A percentile compares a stretch with the other conserved stretches of the same genome.
These are phyloP conservation scores for Leptinotarsa haldemani DNA, from an alignment of 2,888 invertebrate genomes.

Conservation along the genomic window DNA sequence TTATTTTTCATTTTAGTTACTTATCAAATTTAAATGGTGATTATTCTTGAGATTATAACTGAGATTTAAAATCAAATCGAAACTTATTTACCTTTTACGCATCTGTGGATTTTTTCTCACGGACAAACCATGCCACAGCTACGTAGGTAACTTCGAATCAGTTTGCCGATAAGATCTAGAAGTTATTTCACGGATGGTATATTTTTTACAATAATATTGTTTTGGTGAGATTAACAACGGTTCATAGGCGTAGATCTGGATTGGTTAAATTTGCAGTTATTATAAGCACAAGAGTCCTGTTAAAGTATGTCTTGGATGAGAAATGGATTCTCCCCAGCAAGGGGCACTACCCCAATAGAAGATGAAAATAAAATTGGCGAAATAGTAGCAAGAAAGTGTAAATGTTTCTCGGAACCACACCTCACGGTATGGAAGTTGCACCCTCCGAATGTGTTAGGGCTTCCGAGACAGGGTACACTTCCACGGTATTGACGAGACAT, in stretches of 20 bases:
- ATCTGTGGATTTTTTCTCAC: neutral
- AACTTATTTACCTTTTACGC: neutral
- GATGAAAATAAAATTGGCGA: too few species aligned
- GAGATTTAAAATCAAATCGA: neutral
- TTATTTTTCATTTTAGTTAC: neutral
- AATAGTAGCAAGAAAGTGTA: too few species aligned
- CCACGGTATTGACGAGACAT: too few species aligned
- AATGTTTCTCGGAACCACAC: too few species aligned
- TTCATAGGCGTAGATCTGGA: neutral
- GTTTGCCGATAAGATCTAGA: neutral
- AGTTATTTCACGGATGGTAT: neutral
- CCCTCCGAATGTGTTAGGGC: too few species aligned
- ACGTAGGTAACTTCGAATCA: slow-evolving; percentile 3
- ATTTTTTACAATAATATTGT: slow-evolving; percentile 10
- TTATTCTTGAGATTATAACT: neutral
- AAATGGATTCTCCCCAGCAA: too few species aligned
- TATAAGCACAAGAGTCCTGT: too few species aligned
- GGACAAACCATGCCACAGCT: neutral
- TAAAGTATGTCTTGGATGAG: too few species aligned
- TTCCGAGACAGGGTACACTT: too few species aligned
- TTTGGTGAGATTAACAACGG: neutral
- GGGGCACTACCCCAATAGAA: too few species aligned
- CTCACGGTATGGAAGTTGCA: too few species aligned
- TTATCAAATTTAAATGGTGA: neutral
- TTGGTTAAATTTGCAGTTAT: too few species aligned